phyloP scores from a whole-genome alignment of 2,113 vertebrate genomes.

The Sphyrna mokarran region DNA sequence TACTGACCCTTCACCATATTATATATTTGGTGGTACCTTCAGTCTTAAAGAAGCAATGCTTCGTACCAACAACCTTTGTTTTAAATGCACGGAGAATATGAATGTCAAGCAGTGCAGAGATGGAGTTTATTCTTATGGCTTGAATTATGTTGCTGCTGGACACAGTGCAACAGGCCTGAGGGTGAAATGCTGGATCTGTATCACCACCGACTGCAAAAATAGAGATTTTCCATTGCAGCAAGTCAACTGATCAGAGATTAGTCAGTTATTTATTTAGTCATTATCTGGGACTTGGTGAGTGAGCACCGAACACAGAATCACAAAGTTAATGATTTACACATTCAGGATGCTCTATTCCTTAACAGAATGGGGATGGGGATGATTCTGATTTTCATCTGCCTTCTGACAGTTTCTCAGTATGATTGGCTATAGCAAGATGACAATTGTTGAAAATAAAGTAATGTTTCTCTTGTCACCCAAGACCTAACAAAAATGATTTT shows the following conservation, averaged over 20 bases:
- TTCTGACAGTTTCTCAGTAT: neutral
- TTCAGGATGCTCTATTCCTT: neutral
- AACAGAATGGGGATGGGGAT: neutral
- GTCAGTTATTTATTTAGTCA: conserved; percentile 10
- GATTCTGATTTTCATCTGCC: neutral
- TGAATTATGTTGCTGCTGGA: neutral
- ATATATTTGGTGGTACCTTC: neutral
- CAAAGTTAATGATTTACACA: neutral
- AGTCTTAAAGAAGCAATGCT: neutral
- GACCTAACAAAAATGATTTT: neutral
- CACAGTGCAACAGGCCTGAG: neutral
- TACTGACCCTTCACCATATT: neutral
- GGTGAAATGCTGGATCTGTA: neutral
- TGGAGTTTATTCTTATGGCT: neutral
- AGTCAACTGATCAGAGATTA: neutral
- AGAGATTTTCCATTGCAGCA: conserved; percentile 7
- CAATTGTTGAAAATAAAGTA: neutral
- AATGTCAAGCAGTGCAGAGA: neutral
- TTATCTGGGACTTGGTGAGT: neutral
- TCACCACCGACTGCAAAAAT: neutral
- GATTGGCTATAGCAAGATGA: neutral
- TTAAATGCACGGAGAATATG: neutral
- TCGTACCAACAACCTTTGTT: neutral
- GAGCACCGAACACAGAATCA: neutral
- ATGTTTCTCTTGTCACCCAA: neutral